phyloP scores from a whole-genome alignment of 2,888 invertebrate genomes.

The Orchestes rusci region DNA sequence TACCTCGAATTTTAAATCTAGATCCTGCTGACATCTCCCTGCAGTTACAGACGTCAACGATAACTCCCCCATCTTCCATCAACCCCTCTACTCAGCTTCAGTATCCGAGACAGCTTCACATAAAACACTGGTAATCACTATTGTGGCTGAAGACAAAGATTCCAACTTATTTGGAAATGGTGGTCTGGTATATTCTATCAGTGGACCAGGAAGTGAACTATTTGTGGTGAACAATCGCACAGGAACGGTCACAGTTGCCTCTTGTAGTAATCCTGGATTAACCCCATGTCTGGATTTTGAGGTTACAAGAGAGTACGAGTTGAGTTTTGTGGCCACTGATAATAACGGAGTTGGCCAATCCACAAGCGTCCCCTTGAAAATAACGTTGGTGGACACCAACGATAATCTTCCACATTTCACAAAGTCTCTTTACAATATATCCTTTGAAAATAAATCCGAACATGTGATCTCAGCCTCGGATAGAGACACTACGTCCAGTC shows the following conservation, averaged over 20 bases:
- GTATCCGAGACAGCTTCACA: conserved; percentile 65
- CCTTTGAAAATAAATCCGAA: conserved; percentile 81
- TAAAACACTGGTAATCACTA: conserved; percentile 60
- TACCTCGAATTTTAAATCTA: too few species aligned
- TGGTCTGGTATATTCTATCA: conserved; percentile 76
- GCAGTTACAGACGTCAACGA: conserved; percentile 78
- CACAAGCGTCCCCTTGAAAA: conserved; percentile 70
- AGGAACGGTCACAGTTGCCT: conserved; percentile 74
- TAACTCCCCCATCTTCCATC: conserved; percentile 73
- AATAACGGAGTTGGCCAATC: conserved; percentile 73
- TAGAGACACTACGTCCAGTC: conserved; percentile 71
- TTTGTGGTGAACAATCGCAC: conserved; percentile 73
- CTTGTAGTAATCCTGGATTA: conserved; percentile 59
- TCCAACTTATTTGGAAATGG: conserved; percentile 73
- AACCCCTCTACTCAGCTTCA: conserved; percentile 63
- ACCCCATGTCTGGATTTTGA: conserved; percentile 80
- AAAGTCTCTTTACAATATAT: conserved; percentile 67
- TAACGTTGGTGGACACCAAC: conserved; percentile 75
- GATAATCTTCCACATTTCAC: conserved; percentile 83
- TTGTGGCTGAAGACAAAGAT: conserved; percentile 79
- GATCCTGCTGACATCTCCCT: too few species aligned
- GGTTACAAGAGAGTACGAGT: conserved; percentile 70
- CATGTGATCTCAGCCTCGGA: conserved; percentile 67
- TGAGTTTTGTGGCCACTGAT: conserved; percentile 84
- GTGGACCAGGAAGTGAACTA: conserved; percentile 74